A percentile compares a stretch with the other conserved stretches of the same genome.
phyloP scores from a whole-genome alignment of 1,140 invertebrate genomes.

The Cotesia glomerata region DNA sequence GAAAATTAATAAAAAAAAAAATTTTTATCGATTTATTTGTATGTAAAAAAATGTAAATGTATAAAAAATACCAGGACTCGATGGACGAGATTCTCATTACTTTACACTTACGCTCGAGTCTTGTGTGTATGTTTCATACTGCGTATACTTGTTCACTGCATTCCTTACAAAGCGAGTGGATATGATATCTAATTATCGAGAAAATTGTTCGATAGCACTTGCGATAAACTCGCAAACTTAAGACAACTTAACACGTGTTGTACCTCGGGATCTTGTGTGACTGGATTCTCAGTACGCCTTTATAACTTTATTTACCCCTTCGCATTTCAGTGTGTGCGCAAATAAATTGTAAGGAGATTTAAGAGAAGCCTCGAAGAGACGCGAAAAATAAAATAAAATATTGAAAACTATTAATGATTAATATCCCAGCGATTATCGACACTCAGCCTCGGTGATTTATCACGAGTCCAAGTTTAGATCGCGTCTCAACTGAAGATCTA shows the following conservation, averaged over 20 bases:
- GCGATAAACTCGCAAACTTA: not conserved
- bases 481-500: not conserved
- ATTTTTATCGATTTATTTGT: too few species aligned
- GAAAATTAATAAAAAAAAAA: too few species aligned
- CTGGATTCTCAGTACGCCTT: conserved; percentile 34
- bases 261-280: not conserved
- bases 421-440: not conserved
- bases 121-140: conserved; percentile 4
- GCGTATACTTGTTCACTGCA: conserved; percentile 30
- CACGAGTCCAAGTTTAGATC: not conserved
- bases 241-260: not conserved
- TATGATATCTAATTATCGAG: conserved; percentile 52
- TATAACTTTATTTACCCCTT: conserved; percentile 40
- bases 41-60: too few species aligned
- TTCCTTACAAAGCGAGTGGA: conserved; percentile 26
- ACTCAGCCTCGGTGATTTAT: not conserved
- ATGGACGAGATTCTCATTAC: too few species aligned
- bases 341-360: too few species aligned
- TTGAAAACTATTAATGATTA: not conserved
- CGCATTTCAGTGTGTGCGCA: not conserved
- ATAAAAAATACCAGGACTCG: too few species aligned
- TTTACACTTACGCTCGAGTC: not conserved
- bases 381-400: not conserved
- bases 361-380: not conserved
- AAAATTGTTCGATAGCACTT: conserved; percentile 46